A percentile compares a stretch with the other conserved stretches of the same genome.
Conservation (phyloP, 2,113 vertebrate species). For the Eclectus roratus region DNA sequence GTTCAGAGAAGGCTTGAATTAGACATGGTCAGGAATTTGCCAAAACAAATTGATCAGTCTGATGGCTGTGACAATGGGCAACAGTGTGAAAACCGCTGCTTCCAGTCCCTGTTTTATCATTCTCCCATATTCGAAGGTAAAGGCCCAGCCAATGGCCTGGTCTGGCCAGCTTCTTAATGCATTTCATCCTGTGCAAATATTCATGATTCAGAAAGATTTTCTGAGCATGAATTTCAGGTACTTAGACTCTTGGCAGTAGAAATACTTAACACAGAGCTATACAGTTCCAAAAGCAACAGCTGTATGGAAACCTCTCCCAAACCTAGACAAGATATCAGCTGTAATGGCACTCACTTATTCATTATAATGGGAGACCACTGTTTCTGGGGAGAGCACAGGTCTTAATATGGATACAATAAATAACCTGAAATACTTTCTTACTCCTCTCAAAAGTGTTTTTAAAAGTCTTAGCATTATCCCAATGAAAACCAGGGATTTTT, state of each 20-base stretch:
- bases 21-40: not conserved
- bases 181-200: not conserved
- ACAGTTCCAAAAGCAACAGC: not conserved
- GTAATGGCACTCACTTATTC: not conserved
- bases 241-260: not conserved
- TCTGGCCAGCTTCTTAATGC: not conserved
- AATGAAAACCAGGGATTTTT: not conserved
- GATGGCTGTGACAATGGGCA: not conserved
- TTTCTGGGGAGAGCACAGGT: not conserved
- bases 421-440: not conserved
- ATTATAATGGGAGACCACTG: not conserved
- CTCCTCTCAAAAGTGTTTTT: not conserved
- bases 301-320: not conserved
- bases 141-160: not conserved
- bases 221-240: not conserved
- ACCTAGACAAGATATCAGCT: not conserved
- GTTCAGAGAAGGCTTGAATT: not conserved
- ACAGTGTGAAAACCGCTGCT: not conserved
- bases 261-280: not conserved
- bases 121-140: not conserved
- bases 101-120: not conserved
- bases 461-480: not conserved
- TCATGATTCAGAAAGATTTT: not conserved
- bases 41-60: not conserved
- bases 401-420: not conserved